Percentiles rank a stretch among this genome's conserved stretches.
Conservation (phyloP, 2,113 vertebrate genomes). For the Pelecanus crispus region DNA sequence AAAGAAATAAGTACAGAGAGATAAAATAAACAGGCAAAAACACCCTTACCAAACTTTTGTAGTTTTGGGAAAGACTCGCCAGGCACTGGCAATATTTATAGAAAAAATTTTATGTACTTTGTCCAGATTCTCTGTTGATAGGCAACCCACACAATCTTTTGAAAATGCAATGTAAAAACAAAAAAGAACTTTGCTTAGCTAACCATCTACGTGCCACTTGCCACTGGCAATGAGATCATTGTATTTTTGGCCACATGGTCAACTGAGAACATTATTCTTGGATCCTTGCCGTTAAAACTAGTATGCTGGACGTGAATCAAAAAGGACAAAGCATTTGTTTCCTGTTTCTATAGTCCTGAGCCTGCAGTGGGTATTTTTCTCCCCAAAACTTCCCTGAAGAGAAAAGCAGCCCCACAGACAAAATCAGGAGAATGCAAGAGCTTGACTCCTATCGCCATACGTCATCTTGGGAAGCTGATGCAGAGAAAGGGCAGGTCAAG, state of each 20-base stretch:
- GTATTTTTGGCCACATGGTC: not conserved
- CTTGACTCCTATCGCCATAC: accelerated
- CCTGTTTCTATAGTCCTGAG: constrained; percentile 19
- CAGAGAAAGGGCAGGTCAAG: not conserved
- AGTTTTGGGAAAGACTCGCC: not conserved
- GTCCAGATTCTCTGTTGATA: not conserved
- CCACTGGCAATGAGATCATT: constrained; percentile 21
- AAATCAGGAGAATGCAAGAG: not conserved
- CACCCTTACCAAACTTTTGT: not conserved
- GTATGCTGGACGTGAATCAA: constrained; percentile 10
- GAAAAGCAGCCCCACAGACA: not conserved
- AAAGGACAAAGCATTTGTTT: constrained; percentile 30
- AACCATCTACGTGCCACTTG: not conserved
- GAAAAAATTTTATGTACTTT: not conserved
- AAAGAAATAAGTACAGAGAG: not conserved
- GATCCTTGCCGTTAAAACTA: constrained; percentile 10
- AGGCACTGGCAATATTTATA: not conserved
- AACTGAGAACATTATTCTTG: constrained; percentile 44
- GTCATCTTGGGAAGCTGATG: not conserved
- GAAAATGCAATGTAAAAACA: not conserved
- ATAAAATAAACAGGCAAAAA: not conserved
- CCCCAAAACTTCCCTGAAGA: not conserved
- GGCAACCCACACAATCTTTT: not conserved
- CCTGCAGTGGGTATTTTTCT: not conserved
- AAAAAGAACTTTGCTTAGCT: not conserved